Evolutionary conservation across 2,888 invertebrate genomes (phyloP).

Genomic region (Euzetes globulus): DNA sequence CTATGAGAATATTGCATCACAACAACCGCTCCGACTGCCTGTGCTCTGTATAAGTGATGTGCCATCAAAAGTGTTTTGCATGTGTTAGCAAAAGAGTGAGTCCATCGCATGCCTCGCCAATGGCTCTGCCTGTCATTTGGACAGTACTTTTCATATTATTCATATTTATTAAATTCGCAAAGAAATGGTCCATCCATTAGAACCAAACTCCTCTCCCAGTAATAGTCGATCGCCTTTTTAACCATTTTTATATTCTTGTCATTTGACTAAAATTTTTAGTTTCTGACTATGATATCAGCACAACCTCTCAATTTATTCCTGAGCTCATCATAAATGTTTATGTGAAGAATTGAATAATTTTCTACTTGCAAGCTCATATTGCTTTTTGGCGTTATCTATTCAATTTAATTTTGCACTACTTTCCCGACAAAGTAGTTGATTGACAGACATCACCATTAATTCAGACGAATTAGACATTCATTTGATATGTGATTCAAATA

Average conservation of each 20-base stretch:
- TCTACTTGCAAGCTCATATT: too few species aligned
- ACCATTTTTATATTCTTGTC: neutral
- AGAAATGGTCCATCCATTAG: slow-evolving; percentile 17
- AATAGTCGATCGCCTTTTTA: neutral
- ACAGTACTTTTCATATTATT: slow-evolving; percentile 8
- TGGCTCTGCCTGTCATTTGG: neutral
- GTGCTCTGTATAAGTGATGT: neutral
- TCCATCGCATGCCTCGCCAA: neutral
- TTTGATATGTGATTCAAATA: too few species aligned
- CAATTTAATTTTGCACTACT: too few species aligned
- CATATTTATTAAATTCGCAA: slow-evolving; percentile 23
- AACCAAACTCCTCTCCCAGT: neutral
- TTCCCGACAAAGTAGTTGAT: too few species aligned
- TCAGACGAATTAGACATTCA: too few species aligned
- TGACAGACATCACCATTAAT: too few species aligned
- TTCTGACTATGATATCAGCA: neutral
- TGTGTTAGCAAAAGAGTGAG: neutral
- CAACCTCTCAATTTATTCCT: neutral
- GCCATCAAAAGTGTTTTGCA: slow-evolving; percentile 23
- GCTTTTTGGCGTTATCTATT: too few species aligned
- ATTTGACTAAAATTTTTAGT: neutral
- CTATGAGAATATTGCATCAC: slow-evolving; percentile 14
- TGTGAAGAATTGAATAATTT: neutral
- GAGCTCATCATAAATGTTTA: neutral
- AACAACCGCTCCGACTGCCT: neutral